Base-by-base conservation (phyloP, 2,888 invertebrate species). In the Ochropacha duplaris region DNA sequence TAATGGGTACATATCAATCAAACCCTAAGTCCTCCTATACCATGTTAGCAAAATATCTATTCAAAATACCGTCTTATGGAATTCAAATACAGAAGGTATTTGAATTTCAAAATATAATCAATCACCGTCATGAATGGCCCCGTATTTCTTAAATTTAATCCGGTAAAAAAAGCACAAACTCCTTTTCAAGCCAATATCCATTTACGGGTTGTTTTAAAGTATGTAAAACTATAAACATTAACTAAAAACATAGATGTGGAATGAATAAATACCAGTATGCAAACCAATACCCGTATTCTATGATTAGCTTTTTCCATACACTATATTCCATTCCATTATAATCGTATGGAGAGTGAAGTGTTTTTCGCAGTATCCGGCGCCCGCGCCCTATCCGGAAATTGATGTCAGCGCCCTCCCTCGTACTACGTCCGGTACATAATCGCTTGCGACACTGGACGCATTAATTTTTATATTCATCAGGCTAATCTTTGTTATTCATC, bases 381-480 rank as follows among this genome's bases (percentile, higher is more conserved):
- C 67, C 69, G 75, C 78, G 77, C 74, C 68, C 69, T 70, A 66
- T 55, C 72, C 83, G 86, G 84, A 87, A 84, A 81, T 83, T 82
- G 80, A 78, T 80, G 84, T 84, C 84, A 82, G 79, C 78, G 75
- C 81, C 81, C 79, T 67, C 71, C 76, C 75, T 74, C 72, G 75
- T 72, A 76, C 83, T 78, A 83, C 83, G 75, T 87, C 87, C 86
- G 81, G 82, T 60, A 78, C 72, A 79, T 84, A 84, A 84, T 83
- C 83, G 72, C 69, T 55, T 64, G 69, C 71, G 78, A 79, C 80
- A 77, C 78, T 82, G 79, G 79, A 75, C 82, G 81, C 76, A 74
- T 78, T 71, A 66, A 69, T 75, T 78, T 77, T 78, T 81, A 72
- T 78, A 78, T 72, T 81, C 12, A 68, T 72, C 70, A 55, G 55